Evolutionary conservation across 2,113 vertebrate genomes (phyloP), one percentile per base, ranked within the genome.

Genomic region (Naja naja): DNA sequence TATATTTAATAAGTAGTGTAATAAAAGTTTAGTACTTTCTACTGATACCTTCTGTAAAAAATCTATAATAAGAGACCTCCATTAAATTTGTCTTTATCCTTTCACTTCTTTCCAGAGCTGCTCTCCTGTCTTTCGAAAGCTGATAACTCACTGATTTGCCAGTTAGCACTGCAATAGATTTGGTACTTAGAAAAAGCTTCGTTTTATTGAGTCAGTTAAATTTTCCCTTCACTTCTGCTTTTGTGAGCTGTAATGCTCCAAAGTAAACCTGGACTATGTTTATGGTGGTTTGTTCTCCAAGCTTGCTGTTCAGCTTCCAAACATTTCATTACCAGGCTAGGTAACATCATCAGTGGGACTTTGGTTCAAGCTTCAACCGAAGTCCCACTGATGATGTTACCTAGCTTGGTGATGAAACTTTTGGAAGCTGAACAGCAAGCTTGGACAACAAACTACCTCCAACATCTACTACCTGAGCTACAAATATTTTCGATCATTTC

Each of bases 61-160:
- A 45, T 89, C 64, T 92, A 43, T 92, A 90, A 56, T 88, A 93
- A 93, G 22, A 8, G 74, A 90, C 43, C 86, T 23, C 45, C 22
- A 9, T 90, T 55, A 87, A 93, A 90, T 93, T 81, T 85, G 56
- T 69, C 45, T 90, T 55, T 93, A 43, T 89, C 89, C 86, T 93
- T 91, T 93, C 56, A 58, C n/a, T 93, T 45, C 25, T 43, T 60
- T n/a, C 60, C 60, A 64, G 60, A 64, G 11, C 60, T 64, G 60
- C 34, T 47, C 23, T n/a, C 43, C 47, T 49, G n/a, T 23, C 3
- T 3, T 30, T 43, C 16, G 2, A 20, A 85, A 89, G n/a, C 45
- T 88, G 93, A 88, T 93, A 89, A 93, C 64, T 91, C 47, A 34
- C 53, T 93, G 89, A 85, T 91, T 89, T 89, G 87, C n/a, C 90